These are phyloP conservation scores for Archivesica marissinica DNA, from an alignment of 1,140 invertebrate species.

Conservation along the genomic window DNA sequence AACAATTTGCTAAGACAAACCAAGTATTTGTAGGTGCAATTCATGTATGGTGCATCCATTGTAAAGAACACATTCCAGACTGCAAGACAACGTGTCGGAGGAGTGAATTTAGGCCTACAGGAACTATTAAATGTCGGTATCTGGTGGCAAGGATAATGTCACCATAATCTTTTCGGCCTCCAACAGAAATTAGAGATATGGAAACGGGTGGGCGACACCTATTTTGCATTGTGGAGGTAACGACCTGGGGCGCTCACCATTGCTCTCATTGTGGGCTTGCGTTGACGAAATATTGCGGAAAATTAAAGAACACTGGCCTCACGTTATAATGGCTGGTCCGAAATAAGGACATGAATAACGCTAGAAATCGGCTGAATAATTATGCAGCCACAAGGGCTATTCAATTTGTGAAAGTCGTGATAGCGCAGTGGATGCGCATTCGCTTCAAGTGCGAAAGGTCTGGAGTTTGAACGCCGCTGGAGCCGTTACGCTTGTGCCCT, in stretches of 20 bases:
- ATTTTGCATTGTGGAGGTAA: slow-evolving; percentile 46
- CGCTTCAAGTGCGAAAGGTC: too few relatives aligned
- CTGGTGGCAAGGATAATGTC: slow-evolving; percentile 27
- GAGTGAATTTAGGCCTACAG: neutral
- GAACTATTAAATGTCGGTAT: neutral
- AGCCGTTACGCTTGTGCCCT: too few relatives aligned
- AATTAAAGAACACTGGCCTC: neutral
- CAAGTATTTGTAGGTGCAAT: neutral
- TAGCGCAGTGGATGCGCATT: too few relatives aligned
- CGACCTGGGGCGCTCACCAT: neutral
- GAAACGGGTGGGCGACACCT: neutral
- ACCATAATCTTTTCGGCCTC: neutral
- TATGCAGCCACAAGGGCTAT: neutral
- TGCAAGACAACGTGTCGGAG: neutral
- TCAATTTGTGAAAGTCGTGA: neutral
- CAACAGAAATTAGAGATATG: neutral
- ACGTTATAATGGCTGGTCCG: slow-evolving; percentile 31
- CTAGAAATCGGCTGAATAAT: neutral
- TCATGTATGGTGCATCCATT: neutral
- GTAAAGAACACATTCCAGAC: neutral
- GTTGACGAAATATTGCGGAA: neutral
- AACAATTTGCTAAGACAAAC: neutral
- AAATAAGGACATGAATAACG: slow-evolving; percentile 39
- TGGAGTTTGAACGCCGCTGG: too few relatives aligned
- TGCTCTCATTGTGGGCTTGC: neutral